These are phyloP conservation scores for Sapajus apella DNA, from an alignment of 2,113 vertebrate species.

Conservation along the genomic window DNA sequence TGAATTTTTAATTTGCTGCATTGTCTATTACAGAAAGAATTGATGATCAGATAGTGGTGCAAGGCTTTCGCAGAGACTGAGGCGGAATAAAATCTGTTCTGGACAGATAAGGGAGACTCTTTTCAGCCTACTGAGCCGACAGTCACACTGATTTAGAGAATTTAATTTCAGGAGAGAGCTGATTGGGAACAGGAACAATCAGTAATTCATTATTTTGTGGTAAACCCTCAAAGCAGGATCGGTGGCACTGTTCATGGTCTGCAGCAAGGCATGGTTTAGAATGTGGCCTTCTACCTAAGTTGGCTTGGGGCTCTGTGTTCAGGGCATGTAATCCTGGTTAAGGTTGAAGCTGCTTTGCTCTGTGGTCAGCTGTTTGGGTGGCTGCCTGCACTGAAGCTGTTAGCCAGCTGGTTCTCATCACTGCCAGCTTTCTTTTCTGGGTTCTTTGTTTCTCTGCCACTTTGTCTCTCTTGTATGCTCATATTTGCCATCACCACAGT, in stretches of 20 bases:
- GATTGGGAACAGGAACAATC: not conserved
- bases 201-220: not conserved
- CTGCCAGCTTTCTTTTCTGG: not conserved
- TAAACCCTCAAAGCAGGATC: not conserved
- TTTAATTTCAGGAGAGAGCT: not conserved
- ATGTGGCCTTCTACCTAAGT: not conserved
- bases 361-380: not conserved
- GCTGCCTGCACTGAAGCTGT: not conserved
- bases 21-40: conserved; percentile 17
- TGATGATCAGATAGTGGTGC: not conserved
- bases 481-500: not conserved
- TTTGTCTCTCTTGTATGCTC: not conserved
- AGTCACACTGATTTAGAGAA: conserved; percentile 16
- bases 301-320: not conserved
- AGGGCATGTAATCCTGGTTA: not conserved
- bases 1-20: conserved; percentile 44
- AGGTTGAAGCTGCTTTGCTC: not conserved
- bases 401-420: not conserved
- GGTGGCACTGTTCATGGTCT: not conserved
- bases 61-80: not conserved
- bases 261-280: not conserved
- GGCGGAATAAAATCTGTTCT: conserved; percentile 14
- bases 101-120: conserved; percentile 14
- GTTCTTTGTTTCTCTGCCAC: not conserved
- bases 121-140: not conserved